phyloP scores from a whole-genome alignment of 2,888 invertebrate species.

The Polydrusus pterygomalis region DNA sequence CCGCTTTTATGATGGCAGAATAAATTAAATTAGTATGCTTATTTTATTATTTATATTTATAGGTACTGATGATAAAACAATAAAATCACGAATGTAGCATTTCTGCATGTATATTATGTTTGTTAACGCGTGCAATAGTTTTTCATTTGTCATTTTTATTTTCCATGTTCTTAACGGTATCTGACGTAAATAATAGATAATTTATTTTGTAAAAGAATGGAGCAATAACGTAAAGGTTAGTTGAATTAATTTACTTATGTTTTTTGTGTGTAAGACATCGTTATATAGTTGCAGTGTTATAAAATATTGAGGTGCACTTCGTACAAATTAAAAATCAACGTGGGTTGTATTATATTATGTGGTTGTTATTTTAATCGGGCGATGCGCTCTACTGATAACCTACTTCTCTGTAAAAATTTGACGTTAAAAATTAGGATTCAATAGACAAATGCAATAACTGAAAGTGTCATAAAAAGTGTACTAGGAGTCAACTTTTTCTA shows the following conservation, averaged over 20 bases:
- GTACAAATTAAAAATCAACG: background rate
- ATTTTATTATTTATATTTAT: background rate
- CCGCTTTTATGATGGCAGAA: too few relatives aligned
- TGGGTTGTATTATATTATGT: too few relatives aligned
- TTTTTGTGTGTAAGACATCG: constrained; percentile 9
- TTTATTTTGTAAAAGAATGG: constrained; percentile 34
- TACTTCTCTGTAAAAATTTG: too few relatives aligned
- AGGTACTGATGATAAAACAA: background rate
- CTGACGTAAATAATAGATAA: constrained; percentile 34
- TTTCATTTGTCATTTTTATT: constrained; percentile 28
- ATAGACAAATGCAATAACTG: too few relatives aligned
- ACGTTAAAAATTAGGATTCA: too few relatives aligned
- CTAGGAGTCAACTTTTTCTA: too few relatives aligned
- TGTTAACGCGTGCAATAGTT: background rate
- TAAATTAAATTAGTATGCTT: too few relatives aligned
- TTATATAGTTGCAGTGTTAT: background rate
- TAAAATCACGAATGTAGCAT: background rate
- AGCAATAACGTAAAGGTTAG: constrained; percentile 19
- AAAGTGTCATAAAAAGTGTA: too few relatives aligned
- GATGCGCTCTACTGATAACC: too few relatives aligned
- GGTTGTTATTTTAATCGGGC: too few relatives aligned
- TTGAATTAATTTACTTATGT: constrained; percentile 19
- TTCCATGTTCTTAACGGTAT: background rate
- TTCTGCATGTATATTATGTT: background rate
- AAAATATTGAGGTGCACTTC: too few relatives aligned